phyloP scores from a whole-genome alignment of 2,113 vertebrate species.

The Etheostoma spectabile region DNA sequence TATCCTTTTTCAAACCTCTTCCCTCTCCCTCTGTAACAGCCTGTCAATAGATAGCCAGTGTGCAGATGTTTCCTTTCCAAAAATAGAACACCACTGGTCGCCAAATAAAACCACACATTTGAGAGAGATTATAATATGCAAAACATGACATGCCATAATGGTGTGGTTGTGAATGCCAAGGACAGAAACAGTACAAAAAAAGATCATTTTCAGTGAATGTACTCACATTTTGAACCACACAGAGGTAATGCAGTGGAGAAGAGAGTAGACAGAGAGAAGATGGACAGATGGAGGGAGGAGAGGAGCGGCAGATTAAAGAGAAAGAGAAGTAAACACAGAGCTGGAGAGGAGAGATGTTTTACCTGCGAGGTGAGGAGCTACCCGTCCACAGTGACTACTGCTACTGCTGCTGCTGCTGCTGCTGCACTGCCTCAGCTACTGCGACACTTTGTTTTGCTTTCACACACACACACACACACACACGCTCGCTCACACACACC shows the following conservation, averaged over 20 bases:
- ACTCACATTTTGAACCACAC: neutral
- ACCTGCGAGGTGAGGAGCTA: conserved; percentile 73
- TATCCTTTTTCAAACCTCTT: neutral
- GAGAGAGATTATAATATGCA: conserved; percentile 2
- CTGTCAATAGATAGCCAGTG: conserved; percentile 27
- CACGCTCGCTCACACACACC: conserved; percentile 52
- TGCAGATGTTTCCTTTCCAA: conserved; percentile 58
- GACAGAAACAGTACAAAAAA: neutral
- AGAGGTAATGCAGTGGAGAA: conserved; percentile 4
- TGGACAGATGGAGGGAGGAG: conserved; percentile 18
- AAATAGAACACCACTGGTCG: conserved; percentile 51
- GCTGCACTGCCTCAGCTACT: conserved; percentile 79
- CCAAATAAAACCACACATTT: conserved; percentile 23
- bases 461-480: conserved; percentile 39
- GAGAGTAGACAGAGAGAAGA: neutral
- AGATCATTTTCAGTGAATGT: neutral
- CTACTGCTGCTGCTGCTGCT: conserved; percentile 62
- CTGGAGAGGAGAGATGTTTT: conserved; percentile 39
- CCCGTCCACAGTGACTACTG: conserved; percentile 47
- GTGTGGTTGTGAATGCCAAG: neutral
- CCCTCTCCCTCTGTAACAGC: conserved; percentile 20
- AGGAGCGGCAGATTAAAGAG: neutral
- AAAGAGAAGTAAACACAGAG: conserved; percentile 8
- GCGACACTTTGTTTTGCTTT: conserved; percentile 84
- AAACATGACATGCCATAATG: neutral